Evolutionary conservation across 2,113 vertebrate genomes (phyloP), one percentile per base, ranked within the genome.

Genomic region (Alaudala cheleensis): DNA sequence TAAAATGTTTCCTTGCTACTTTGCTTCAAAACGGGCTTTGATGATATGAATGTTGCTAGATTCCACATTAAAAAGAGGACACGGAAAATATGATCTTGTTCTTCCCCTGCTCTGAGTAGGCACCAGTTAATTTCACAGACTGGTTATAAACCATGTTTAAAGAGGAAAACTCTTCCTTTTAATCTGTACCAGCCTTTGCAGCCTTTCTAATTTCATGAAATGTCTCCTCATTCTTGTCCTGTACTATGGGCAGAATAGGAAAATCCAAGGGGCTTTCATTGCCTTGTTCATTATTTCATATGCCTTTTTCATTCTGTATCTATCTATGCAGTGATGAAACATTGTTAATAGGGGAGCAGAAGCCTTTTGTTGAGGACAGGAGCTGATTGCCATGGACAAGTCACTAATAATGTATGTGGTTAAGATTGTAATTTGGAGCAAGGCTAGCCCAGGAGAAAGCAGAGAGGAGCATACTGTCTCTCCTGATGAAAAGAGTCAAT

Each of bases 161-260:
- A 93, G 71, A 83, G 64, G 54, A 97, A 93, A 93, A 96, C 65
- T 72, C 54, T 94, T 93, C 93, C n/a, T 72, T 94, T 97, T 97
- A 96, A 97, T 96, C 95, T 47, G 14, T 91, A 96, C 83, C 95
- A 87, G 81, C 91, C 33, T 92, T 94, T 95, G 93, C 91, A 96
- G 70, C 88, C 89, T 96, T 98, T 97, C 95, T 95, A 94, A 96
- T 97, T 94, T 86, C 51, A 86, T 88, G 80, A 96, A 96, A 85
- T 84, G 73, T 94, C 62, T 95, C 67, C 78, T 93, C 64, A 87
- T 97, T 97, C 90, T 95, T 94, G 94, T 92, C 86, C 95, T 88
- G 69, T 81, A 6, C 58, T 85, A 49, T 50, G 33, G 78, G 34
- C 62, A 97, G 94, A 97, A 96, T 73, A 95, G 81, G 85, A 91